Conservation (phyloP, 92 coral and sea anemone genomes). For the Parazoanthus atlanticus region DNA sequence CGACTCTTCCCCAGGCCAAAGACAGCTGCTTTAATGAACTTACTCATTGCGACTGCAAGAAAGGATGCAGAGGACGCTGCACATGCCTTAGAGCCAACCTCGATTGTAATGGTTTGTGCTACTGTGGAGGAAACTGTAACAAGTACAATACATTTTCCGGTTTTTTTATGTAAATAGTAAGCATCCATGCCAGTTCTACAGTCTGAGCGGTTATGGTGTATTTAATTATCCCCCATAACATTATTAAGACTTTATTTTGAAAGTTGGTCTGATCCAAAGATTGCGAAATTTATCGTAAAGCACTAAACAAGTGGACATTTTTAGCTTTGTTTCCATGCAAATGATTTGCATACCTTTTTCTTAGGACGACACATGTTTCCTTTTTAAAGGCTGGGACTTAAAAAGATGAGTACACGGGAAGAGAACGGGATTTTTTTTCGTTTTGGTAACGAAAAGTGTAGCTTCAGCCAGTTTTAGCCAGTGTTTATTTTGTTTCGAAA, state of each 20-base stretch:
- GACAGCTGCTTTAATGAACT: constrained; percentile 7
- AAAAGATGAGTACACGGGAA: too few species aligned
- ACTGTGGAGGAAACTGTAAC: constrained; percentile 58
- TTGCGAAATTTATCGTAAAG: neutral
- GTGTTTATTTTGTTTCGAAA: neutral
- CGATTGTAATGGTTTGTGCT: constrained; percentile 49
- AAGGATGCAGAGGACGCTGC: constrained; percentile 58
- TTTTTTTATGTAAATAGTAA: neutral
- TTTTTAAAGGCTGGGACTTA: neutral
- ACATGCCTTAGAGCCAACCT: constrained; percentile 22
- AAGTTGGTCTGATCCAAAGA: neutral
- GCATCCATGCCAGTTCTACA: neutral
- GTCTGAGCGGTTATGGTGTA: neutral
- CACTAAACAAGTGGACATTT: neutral
- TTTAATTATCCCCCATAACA: too few species aligned
- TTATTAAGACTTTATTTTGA: too few species aligned
- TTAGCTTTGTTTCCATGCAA: neutral
- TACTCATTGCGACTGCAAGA: constrained; percentile 45
- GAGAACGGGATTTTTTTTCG: neutral
- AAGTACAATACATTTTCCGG: neutral
- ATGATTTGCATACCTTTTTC: neutral
- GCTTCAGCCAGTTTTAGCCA: neutral
- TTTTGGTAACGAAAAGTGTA: neutral
- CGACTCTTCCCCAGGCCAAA: constrained; percentile 43
- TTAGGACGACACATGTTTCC: neutral